Evolutionary conservation across 2,797 vertebrate species (phyloP).

Genomic region (Tiaroga cobitis): DNA sequence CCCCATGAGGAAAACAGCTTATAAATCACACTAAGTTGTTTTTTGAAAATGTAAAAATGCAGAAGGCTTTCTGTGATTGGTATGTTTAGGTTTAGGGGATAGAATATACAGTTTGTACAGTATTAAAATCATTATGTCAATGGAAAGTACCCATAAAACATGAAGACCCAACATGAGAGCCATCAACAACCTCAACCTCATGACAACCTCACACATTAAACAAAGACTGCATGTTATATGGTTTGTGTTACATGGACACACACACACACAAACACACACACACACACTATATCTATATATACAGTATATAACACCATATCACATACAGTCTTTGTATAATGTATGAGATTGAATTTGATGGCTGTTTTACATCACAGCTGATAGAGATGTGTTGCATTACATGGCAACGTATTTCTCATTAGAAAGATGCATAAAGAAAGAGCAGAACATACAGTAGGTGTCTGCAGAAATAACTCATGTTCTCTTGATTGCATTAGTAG

Average conservation of each 20-base stretch:
- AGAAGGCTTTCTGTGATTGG: no score
- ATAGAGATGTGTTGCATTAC: slow-evolving; percentile 41
- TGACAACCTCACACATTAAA: neutral
- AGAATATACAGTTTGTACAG: no score
- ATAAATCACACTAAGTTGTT: no score
- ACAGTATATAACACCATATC: neutral
- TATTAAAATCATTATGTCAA: no score
- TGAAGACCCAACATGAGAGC: neutral
- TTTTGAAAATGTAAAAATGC: no score
- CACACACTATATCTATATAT: no score
- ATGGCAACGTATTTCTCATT: slow-evolving; percentile 37
- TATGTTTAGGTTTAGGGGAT: no score
- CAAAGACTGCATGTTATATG: neutral
- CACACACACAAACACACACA: no score
- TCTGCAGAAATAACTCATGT: neutral
- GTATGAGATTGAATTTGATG: neutral
- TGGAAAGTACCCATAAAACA: no score
- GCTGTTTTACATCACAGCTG: neutral
- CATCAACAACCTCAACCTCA: no score
- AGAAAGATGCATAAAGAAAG: neutral
- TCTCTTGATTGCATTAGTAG: slow-evolving; percentile 37
- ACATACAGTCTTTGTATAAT: neutral
- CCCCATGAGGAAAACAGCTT: no score
- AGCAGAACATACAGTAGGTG: neutral
- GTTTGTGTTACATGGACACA: neutral